Evolutionary conservation across 1,140 invertebrate species (phyloP).

Genomic region (Drepana arcuata): DNA sequence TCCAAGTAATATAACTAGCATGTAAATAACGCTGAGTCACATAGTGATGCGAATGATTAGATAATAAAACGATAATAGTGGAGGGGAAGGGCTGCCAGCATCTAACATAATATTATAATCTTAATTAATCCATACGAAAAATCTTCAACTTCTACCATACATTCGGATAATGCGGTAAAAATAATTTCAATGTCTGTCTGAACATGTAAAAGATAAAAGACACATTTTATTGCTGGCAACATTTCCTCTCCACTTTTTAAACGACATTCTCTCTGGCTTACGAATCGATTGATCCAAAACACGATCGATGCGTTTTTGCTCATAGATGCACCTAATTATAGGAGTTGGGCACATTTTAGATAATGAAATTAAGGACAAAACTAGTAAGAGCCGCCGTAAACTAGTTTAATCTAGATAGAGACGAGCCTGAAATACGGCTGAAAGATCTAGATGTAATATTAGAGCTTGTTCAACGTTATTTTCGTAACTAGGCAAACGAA

Average conservation of each 20-base stretch:
- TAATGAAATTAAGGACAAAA: conserved; percentile 35
- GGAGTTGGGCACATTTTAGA: conserved; percentile 49
- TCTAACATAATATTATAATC: not conserved
- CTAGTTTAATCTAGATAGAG: conserved; percentile 11
- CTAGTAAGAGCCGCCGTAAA: conserved; percentile 53
- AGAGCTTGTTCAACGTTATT: conserved; percentile 1
- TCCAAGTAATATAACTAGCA: no score
- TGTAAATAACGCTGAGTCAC: conserved; percentile 28
- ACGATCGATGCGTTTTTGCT: conserved; percentile 49
- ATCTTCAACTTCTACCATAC: not conserved
- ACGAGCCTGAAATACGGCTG: conserved; percentile 2
- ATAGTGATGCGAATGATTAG: conserved; percentile 18
- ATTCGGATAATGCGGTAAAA: not conserved
- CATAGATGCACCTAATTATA: conserved; percentile 55
- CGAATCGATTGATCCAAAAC: conserved; percentile 36
- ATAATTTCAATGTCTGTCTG: not conserved
- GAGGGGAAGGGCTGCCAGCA: not conserved
- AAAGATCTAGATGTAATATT: conserved; percentile 8
- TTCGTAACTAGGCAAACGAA: conserved; percentile 1
- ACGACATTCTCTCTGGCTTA: conserved; percentile 12
- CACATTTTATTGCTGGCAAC: no score
- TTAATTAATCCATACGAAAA: not conserved
- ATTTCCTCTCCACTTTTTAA: no score
- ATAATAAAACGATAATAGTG: conserved; percentile 2
- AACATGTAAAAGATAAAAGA: no score